Evolutionary conservation across 2,888 invertebrate genomes (phyloP).

Genomic region (Drosophila kokeensis): DNA sequence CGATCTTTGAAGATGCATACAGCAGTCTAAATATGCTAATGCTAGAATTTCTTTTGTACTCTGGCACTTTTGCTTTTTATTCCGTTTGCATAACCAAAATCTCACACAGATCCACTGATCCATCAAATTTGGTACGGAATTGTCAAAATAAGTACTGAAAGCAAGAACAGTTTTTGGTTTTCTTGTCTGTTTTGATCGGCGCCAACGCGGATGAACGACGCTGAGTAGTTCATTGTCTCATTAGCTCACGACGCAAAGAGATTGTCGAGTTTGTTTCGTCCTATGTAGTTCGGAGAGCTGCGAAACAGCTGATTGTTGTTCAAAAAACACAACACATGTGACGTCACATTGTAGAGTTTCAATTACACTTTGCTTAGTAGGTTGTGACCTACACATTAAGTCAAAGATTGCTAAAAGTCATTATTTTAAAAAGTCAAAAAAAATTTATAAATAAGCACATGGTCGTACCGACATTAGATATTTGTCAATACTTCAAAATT

Average conservation of each 20-base stretch:
- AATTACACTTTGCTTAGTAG: not conserved
- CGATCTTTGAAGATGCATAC: not conserved
- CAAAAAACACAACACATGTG: not conserved
- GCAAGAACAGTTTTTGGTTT: not conserved
- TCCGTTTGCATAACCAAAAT: not conserved
- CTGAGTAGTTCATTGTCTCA: not conserved
- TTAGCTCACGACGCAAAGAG: not conserved
- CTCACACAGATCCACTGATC: not conserved
- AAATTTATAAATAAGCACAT: not conserved
- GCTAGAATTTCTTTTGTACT: not conserved
- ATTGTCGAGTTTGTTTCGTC: not conserved
- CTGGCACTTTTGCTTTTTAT: not conserved
- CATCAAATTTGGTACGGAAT: not conserved
- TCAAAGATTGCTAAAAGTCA: not conserved
- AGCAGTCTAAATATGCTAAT: not conserved
- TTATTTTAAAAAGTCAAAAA: not conserved
- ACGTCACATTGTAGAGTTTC: not conserved
- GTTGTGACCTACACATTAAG: not conserved
- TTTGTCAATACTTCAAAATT: not conserved
- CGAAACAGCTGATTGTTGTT: not conserved
- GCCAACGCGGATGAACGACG: not conserved
- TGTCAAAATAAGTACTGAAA: not conserved
- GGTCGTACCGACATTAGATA: not conserved
- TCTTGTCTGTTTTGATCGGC: not conserved
- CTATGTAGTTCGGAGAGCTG: not conserved